phyloP scores from a whole-genome alignment of 2,888 invertebrate species.

The Drosophila nigritarsus region DNA sequence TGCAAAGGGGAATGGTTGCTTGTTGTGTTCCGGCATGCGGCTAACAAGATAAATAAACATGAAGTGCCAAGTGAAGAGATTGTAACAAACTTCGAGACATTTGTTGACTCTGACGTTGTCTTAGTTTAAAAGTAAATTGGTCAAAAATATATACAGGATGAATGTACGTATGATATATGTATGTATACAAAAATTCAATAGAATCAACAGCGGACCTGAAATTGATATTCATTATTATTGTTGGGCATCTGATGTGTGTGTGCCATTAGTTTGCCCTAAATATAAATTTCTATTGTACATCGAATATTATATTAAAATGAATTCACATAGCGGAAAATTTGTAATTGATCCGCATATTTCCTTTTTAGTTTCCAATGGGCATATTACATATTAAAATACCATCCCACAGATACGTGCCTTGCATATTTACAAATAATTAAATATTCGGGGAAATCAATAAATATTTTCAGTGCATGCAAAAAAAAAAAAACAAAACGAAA shows the following conservation, averaged over 20 bases:
- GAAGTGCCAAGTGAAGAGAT: slow-evolving; percentile 45
- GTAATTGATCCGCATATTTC: slow-evolving; percentile 20
- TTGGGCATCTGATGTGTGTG: neutral
- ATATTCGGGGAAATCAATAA: slow-evolving; percentile 60
- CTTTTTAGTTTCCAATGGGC: slow-evolving; percentile 13
- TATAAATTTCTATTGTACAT: neutral
- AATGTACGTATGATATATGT: too few relatives aligned
- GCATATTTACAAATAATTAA: slow-evolving; percentile 70
- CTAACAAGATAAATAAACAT: slow-evolving; percentile 59
- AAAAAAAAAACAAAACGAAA: neutral
- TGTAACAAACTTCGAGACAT: slow-evolving; percentile 35
- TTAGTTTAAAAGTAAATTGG: slow-evolving; percentile 13
- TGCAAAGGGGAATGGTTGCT: slow-evolving; percentile 33
- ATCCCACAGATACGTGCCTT: neutral
- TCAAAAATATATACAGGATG: neutral
- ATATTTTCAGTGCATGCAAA: slow-evolving; percentile 26
- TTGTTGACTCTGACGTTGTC: slow-evolving; percentile 8
- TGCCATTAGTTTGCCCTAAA: neutral
- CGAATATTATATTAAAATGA: slow-evolving; percentile 11
- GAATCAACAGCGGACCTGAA: slow-evolving; percentile 1
- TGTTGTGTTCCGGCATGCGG: slow-evolving; percentile 36
- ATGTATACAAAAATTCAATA: neutral
- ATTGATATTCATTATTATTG: slow-evolving; percentile 12
- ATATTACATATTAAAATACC: slow-evolving; percentile 24
- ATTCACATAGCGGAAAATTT: slow-evolving; percentile 8